Evolutionary conservation across 2,888 invertebrate genomes (phyloP).

Genomic region (Leucoptera coffeella): DNA sequence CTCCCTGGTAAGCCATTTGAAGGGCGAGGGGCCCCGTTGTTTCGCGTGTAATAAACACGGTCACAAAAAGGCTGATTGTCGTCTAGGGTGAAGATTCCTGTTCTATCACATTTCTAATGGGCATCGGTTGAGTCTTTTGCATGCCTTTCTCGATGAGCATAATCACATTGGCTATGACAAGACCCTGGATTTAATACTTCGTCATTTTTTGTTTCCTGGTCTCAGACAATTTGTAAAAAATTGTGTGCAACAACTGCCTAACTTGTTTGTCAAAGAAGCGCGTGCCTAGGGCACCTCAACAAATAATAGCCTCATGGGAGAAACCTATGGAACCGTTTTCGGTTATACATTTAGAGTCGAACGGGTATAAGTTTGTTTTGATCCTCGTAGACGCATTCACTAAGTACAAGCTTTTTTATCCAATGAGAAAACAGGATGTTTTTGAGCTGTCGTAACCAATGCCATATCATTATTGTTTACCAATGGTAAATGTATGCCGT

Average conservation of each 20-base stretch:
- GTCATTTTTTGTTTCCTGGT: constrained; percentile 5
- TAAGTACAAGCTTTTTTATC: constrained; percentile 2
- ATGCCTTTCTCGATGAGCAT: constrained; percentile 10
- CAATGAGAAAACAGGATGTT: constrained; percentile 1
- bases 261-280: constrained; percentile 1
- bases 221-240: constrained; percentile 6
- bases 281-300: constrained; percentile 1
- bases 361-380: constrained; percentile 3
- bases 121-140: constrained; percentile 8
- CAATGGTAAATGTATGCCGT: too few relatives aligned
- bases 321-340: constrained; percentile 2
- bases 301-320: constrained; percentile 2
- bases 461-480: too few relatives aligned
- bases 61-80: too few relatives aligned
- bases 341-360: constrained; percentile 1
- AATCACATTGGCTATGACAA: constrained; percentile 8
- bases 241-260: constrained; percentile 8
- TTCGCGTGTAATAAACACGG: too few relatives aligned
- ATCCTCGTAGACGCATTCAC: constrained; percentile 2
- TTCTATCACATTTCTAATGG: constrained; percentile 7
- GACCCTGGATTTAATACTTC: constrained; percentile 6
- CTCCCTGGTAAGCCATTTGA: too few relatives aligned
- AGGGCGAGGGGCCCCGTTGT: too few relatives aligned
- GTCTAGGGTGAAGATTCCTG: too few relatives aligned
- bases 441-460: too few relatives aligned